Evolutionary conservation across 1,140 invertebrate genomes (phyloP).

Genomic region (Ceratina japonica): DNA sequence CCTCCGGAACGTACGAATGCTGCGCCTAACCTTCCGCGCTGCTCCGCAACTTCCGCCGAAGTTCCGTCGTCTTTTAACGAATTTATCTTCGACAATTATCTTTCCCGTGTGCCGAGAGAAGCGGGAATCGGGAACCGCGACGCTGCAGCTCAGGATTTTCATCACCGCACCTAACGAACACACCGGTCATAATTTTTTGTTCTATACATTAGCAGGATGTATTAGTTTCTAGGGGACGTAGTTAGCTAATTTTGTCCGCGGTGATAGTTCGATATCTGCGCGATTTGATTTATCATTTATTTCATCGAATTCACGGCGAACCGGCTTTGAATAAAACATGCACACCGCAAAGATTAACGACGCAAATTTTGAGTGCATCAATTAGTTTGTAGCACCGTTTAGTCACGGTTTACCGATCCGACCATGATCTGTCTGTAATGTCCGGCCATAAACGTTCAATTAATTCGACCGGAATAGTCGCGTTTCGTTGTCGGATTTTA

Average conservation of each 20-base stretch:
- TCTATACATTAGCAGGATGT: too few relatives aligned
- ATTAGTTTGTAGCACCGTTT: constrained; percentile 16
- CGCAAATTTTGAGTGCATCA: not conserved
- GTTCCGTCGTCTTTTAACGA: not conserved
- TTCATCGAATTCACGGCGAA: not conserved
- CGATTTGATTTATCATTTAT: too few relatives aligned
- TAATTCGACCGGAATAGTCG: constrained; percentile 29
- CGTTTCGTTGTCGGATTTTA: constrained; percentile 22
- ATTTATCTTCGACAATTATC: not conserved
- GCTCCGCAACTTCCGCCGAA: not conserved
- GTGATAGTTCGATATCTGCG: too few relatives aligned
- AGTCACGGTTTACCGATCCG: constrained; percentile 5
- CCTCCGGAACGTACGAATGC: too few relatives aligned
- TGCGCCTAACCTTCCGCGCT: not conserved
- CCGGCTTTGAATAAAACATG: not conserved
- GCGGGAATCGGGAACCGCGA: too few relatives aligned
- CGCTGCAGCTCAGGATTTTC: too few relatives aligned
- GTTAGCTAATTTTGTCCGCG: too few relatives aligned
- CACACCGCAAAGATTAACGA: not conserved
- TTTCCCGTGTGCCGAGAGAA: too few relatives aligned
- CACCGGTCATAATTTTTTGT: too few relatives aligned
- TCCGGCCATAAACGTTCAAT: constrained; percentile 2
- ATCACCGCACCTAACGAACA: too few relatives aligned
- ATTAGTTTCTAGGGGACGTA: too few relatives aligned
- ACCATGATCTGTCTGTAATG: constrained; percentile 36